Conservation (phyloP, 2,888 invertebrate genomes). For the Aphrophora alni region DNA sequence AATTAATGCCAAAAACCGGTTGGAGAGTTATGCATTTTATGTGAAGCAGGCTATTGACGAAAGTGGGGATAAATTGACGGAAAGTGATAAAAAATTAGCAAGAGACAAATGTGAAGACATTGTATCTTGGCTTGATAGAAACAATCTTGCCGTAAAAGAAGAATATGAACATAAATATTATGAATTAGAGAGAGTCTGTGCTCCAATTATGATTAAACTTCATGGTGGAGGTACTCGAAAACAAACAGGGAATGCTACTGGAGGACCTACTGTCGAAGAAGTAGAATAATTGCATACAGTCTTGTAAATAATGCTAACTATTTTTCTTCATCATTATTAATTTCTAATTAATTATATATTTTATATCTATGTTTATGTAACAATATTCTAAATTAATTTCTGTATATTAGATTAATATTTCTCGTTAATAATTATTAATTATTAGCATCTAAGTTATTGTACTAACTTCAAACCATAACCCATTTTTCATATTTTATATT, state of each 20-base stretch:
- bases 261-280: slow-evolving; percentile 66
- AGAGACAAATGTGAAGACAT: slow-evolving; percentile 55
- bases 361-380: no score
- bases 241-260: slow-evolving; percentile 46
- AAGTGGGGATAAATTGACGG: slow-evolving; percentile 55
- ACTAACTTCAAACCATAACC: no score
- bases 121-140: slow-evolving; percentile 60
- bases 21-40: slow-evolving; percentile 57
- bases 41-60: slow-evolving; percentile 57
- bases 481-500: no score
- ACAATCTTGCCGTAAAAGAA: slow-evolving; percentile 59
- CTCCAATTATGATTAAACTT: slow-evolving; percentile 58
- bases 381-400: no score
- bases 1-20: slow-evolving; percentile 58
- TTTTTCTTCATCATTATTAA: no score
- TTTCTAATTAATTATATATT: no score
- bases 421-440: no score
- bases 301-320: no score
- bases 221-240: no score
- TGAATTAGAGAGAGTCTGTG: slow-evolving; percentile 57
- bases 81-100: slow-evolving; percentile 57
- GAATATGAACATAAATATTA: slow-evolving; percentile 58
- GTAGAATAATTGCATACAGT: no score
- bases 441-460: no score
- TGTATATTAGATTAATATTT: no score